A percentile compares a stretch with the other conserved stretches of the same genome.
These are phyloP conservation scores for Dusona sp. DNA, from an alignment of 2,888 invertebrate genomes.

Conservation along the genomic window DNA sequence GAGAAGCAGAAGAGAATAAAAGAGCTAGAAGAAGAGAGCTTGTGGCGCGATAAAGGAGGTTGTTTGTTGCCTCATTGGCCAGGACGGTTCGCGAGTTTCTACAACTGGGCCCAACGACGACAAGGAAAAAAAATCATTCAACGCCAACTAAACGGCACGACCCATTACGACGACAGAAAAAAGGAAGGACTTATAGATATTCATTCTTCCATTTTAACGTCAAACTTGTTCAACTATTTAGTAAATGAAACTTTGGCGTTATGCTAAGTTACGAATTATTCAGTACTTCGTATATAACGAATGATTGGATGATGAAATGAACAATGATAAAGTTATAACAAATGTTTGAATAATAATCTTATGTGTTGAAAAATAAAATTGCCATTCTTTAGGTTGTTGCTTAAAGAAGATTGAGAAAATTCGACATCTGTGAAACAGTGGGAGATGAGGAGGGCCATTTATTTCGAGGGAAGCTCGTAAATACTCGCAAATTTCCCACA, in stretches of 20 bases:
- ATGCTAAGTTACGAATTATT: background rate
- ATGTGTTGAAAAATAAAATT: background rate
- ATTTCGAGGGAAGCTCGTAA: slow-evolving; percentile 27
- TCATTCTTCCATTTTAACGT: slow-evolving; percentile 28
- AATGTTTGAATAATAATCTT: background rate
- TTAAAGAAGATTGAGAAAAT: background rate
- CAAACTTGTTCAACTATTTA: slow-evolving; percentile 11
- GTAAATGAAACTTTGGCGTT: slow-evolving; percentile 27
- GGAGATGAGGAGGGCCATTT: slow-evolving; percentile 13
- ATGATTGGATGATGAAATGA: background rate
- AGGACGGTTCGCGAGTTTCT: slow-evolving; percentile 54
- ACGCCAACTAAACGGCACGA: slow-evolving; percentile 67
- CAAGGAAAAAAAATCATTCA: slow-evolving; percentile 72
- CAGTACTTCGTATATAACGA: background rate
- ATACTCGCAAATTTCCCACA: slow-evolving; percentile 35
- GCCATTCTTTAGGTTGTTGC: background rate
- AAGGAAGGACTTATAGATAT: slow-evolving; percentile 1
- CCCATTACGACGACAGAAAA: slow-evolving; percentile 37
- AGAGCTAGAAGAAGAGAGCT: slow-evolving; percentile 63
- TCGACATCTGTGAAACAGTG: background rate
- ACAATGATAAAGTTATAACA: background rate
- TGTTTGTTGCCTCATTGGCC: slow-evolving; percentile 78
- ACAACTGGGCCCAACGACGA: slow-evolving; percentile 40
- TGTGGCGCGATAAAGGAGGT: slow-evolving; percentile 70
- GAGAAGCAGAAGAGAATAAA: slow-evolving; percentile 55